phyloP scores from a whole-genome alignment of 2,888 invertebrate genomes.

The Microdon myrmicae region DNA sequence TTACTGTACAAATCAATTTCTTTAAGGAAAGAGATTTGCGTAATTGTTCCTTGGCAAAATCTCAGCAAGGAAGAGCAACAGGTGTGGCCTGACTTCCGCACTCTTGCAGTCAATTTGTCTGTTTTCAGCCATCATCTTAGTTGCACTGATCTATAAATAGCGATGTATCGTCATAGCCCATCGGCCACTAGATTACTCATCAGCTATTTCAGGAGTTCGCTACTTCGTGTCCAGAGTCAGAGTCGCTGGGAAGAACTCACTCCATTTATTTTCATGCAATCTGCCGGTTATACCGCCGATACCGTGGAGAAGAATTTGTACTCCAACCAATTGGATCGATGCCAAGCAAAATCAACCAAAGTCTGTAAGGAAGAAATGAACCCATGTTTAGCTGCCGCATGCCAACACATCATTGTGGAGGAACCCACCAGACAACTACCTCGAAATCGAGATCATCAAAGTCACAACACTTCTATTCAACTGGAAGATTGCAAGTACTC shows the following conservation, averaged over 20 bases:
- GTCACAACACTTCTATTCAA: conserved; percentile 2
- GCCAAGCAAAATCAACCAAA: conserved; percentile 50
- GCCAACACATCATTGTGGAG: background rate
- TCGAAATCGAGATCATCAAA: conserved; percentile 1
- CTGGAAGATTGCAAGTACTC: conserved; percentile 19
- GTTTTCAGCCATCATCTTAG: no score
- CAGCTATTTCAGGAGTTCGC: conserved; percentile 22
- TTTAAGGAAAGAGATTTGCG: no score
- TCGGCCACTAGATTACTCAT: conserved; percentile 15
- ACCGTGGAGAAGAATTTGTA: conserved; percentile 5
- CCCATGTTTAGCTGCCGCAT: conserved; percentile 32
- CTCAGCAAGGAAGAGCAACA: no score
- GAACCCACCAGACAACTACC: background rate
- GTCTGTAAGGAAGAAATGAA: conserved; percentile 34
- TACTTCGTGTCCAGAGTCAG: conserved; percentile 16
- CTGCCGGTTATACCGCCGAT: background rate
- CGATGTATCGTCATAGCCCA: no score
- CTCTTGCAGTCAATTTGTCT: no score
- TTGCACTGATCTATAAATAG: no score
- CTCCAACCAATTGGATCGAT: conserved; percentile 42
- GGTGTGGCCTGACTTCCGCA: no score
- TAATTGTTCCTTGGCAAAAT: no score
- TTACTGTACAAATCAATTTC: no score
- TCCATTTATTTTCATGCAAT: background rate
- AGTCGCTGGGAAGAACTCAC: conserved; percentile 7